Evolutionary conservation across 1,140 invertebrate genomes (phyloP).

Genomic region (Leptopilina clavipes): DNA sequence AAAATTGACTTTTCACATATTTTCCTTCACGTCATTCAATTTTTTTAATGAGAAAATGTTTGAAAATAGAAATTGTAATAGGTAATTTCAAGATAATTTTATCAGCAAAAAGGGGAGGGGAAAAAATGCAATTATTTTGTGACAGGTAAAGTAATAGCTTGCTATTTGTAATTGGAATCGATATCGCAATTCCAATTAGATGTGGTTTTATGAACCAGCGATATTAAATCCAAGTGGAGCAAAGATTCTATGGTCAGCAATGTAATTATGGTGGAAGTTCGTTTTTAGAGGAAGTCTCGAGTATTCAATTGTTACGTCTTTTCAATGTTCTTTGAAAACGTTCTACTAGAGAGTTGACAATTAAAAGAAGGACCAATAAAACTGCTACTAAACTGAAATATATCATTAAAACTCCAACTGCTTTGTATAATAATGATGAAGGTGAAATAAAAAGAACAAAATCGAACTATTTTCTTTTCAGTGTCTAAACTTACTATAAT

Average conservation of each 20-base stretch:
- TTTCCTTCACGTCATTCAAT: background rate
- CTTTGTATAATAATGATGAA: no score
- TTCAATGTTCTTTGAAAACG: no score
- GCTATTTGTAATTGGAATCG: background rate
- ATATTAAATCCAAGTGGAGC: background rate
- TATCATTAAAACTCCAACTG: no score
- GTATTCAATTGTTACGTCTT: background rate
- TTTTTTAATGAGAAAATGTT: background rate
- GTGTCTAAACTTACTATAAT: no score
- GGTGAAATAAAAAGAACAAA: no score
- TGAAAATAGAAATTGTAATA: background rate
- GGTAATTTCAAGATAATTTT: background rate
- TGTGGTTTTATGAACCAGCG: background rate
- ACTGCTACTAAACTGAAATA: no score
- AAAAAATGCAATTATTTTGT: background rate
- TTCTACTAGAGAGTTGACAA: no score
- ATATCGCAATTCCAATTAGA: background rate
- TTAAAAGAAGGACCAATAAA: no score
- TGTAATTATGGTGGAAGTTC: background rate
- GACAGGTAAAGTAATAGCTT: background rate
- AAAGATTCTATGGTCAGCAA: background rate
- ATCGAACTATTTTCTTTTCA: no score
- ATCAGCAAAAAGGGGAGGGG: background rate
- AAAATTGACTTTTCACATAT: background rate
- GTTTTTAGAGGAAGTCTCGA: background rate